Base-by-base conservation (phyloP, 2,113 vertebrate species). In the Numida meleagris region DNA sequence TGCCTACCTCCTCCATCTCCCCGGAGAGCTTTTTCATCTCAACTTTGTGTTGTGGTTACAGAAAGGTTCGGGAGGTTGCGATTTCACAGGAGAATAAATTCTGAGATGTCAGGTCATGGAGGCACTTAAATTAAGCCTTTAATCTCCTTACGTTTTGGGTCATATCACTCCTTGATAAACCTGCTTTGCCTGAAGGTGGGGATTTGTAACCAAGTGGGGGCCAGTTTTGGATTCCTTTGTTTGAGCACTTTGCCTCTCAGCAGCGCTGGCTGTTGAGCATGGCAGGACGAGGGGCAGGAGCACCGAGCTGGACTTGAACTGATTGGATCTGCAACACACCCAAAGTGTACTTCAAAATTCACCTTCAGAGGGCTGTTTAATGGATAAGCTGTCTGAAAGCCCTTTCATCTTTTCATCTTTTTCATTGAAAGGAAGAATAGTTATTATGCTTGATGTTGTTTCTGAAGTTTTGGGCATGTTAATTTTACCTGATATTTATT, bases 101-200 rank as follows among this genome's bases (percentile, higher is more conserved):
- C 61, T 57, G 23, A n/a, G 55, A 72, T 88, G 55, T 58, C 87
- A 79, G 95, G 73, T 87, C 74, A 76, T 9, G 45, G 81, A 93
- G 70, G 88, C 82, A 74, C 90, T 65, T 48, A 63, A 94, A 81
- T 94, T 94, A 96, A 96, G 85, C 82, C 86, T 66, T 92, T 95
- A 94, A 95, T 95, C 92, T 95, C 82, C 83, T 95, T 94, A 81
- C 31, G 1, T 6, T 15, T 81, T 76, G 88, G 74, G 51, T 91
- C 13, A 7, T 40, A 46, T 89, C 66, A 55, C 67, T 95, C 90
- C 71, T 79, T 66, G 83, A 42, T 86, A 75, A 96, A 89, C 78
- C 80, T 66, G 77, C 65, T 88, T 72, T 43, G 59, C 85, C 79
- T 74, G 43, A 48, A 62, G 42, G 72, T 86, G 50, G 16, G 34